These are phyloP conservation scores for Apis mellifera DNA, from an alignment of 1,140 invertebrate species.

Conservation along the genomic window Amel_HAv3.1 CM009932.2:11932501-11933000, in stretches of 20 bases:
- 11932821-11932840: too few relatives aligned
- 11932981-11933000: background rate
- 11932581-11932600: constrained; percentile 45
- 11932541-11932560: constrained; percentile 63
- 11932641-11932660: background rate
- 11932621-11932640: background rate
- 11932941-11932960: background rate
- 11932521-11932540: constrained; percentile 60
- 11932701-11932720: background rate
- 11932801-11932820: too few relatives aligned
- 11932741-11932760: too few relatives aligned
- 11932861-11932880: too few relatives aligned
- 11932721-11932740: background rate
- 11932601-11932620: background rate
- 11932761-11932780: too few relatives aligned
- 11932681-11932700: background rate
- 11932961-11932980: background rate
- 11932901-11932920: too few relatives aligned
- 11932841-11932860: too few relatives aligned
- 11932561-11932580: constrained; percentile 19
- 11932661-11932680: background rate
- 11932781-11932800: too few relatives aligned
- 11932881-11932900: too few relatives aligned
- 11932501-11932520: constrained; percentile 60
- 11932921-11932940: too few relatives aligned